phyloP scores from a whole-genome alignment of 2,797 vertebrate genomes.

The Tinamus major region DNA sequence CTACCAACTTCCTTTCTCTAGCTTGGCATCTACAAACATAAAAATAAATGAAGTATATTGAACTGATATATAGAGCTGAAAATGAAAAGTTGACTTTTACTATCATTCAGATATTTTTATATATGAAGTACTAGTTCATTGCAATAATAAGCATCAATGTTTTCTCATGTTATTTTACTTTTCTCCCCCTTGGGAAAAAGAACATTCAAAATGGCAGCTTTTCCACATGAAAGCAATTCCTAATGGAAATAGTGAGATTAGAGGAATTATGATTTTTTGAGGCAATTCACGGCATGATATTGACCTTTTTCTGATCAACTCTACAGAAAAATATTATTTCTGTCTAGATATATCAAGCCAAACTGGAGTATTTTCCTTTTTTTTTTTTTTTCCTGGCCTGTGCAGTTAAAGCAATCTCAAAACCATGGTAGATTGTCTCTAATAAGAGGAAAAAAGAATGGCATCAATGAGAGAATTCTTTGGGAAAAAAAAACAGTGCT shows the following conservation, averaged over 20 bases:
- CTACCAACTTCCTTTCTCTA: background rate
- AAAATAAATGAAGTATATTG: background rate
- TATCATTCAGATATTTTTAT: background rate
- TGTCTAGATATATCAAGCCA: background rate
- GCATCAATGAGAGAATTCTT: slow-evolving; percentile 29
- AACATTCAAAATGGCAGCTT: background rate
- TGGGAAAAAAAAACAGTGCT: slow-evolving; percentile 37
- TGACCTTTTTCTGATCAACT: background rate
- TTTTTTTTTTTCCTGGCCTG: background rate
- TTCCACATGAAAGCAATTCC: background rate
- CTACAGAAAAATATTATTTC: background rate
- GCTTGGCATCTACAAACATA: background rate
- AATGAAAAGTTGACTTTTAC: background rate
- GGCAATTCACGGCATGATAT: background rate
- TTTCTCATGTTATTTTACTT: slow-evolving; percentile 6
- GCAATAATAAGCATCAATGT: background rate
- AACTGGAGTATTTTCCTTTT: background rate
- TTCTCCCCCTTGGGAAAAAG: background rate
- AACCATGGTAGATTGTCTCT: slow-evolving; percentile 16
- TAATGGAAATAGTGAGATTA: background rate
- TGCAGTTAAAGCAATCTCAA: slow-evolving; percentile 17
- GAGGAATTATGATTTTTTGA: background rate
- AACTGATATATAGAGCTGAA: background rate
- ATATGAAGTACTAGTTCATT: background rate
- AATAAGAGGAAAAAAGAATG: slow-evolving; percentile 27